Evolutionary conservation across 1,140 invertebrate species (phyloP).

Genomic region (Drosophila paulistorum): DNA sequence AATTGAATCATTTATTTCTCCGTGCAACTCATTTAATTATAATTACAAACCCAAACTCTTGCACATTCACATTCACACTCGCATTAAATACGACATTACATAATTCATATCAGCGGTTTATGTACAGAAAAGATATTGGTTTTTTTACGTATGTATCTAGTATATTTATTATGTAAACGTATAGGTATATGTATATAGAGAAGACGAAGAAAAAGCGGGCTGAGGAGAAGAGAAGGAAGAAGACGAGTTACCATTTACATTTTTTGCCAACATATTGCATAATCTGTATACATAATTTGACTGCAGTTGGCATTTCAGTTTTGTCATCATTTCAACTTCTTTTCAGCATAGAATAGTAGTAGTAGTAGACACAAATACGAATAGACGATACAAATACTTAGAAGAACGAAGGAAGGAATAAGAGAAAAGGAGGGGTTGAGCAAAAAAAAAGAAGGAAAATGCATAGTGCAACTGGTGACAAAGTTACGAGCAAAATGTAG

Average conservation of each 20-base stretch:
- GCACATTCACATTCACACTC: background rate
- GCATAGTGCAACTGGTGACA: conserved; percentile 50
- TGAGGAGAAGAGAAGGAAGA: conserved; percentile 20
- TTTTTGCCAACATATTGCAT: conserved; percentile 33
- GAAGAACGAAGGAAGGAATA: background rate
- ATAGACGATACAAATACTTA: conserved; percentile 10
- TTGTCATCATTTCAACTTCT: conserved; percentile 15
- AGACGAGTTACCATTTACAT: conserved; percentile 39
- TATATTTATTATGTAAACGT: conserved; percentile 18
- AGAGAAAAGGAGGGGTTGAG: background rate
- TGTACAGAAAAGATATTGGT: conserved; percentile 45
- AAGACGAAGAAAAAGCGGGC: background rate
- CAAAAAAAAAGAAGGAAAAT: conserved; percentile 21
- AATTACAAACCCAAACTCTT: background rate
- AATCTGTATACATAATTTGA: conserved; percentile 29
- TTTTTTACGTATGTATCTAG: conserved; percentile 18
- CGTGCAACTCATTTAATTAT: background rate
- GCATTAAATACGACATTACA: background rate
- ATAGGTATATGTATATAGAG: background rate
- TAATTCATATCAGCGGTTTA: conserved; percentile 24
- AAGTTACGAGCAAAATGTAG: conserved; percentile 41
- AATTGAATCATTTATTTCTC: background rate
- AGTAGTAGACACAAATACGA: conserved; percentile 1
- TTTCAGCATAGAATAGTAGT: conserved; percentile 14
- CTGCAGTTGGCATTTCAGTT: conserved; percentile 38